Conservation (phyloP, 1,140 invertebrate species). For the Drosophila equinoxialis region DNA sequence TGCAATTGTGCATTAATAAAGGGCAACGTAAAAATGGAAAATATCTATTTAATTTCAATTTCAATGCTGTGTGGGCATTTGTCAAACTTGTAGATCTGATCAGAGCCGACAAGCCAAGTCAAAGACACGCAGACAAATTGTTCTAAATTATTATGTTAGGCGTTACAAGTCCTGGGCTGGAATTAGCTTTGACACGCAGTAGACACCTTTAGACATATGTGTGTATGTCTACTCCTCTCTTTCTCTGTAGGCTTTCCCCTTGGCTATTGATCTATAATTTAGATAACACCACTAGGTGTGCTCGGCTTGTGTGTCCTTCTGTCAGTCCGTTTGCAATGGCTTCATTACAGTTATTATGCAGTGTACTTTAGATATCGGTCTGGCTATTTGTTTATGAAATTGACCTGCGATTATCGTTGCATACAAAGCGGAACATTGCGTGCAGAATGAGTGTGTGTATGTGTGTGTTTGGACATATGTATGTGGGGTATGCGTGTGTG, state of each 20-base stretch:
- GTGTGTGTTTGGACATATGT: not conserved
- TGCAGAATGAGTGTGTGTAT: constrained; percentile 33
- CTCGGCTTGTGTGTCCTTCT: constrained; percentile 16
- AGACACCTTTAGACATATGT: constrained; percentile 35
- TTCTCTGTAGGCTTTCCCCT: too few relatives aligned
- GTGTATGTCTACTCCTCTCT: not conserved
- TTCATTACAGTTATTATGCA: constrained; percentile 56
- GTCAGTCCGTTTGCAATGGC: constrained; percentile 47
- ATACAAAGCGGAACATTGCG: constrained; percentile 48
- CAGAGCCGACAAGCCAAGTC: constrained; percentile 24
- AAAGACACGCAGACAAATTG: constrained; percentile 46
- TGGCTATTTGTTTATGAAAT: constrained; percentile 79
- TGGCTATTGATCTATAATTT: constrained; percentile 72
- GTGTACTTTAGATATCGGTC: constrained; percentile 57
- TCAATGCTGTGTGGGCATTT: constrained; percentile 1
- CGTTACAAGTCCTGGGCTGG: constrained; percentile 33
- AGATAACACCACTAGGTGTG: constrained; percentile 49
- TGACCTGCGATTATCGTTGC: constrained; percentile 72
- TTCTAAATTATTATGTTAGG: constrained; percentile 74
- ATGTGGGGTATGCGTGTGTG: constrained; percentile 13
- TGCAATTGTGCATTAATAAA: constrained; percentile 49
- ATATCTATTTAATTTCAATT: constrained; percentile 39
- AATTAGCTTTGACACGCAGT: constrained; percentile 72
- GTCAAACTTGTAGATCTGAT: not conserved
- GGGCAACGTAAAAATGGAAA: not conserved